These are phyloP conservation scores for Otolemur crassicaudatus DNA, from an alignment of 2,797 vertebrate species.

Conservation along the genomic window DNA sequence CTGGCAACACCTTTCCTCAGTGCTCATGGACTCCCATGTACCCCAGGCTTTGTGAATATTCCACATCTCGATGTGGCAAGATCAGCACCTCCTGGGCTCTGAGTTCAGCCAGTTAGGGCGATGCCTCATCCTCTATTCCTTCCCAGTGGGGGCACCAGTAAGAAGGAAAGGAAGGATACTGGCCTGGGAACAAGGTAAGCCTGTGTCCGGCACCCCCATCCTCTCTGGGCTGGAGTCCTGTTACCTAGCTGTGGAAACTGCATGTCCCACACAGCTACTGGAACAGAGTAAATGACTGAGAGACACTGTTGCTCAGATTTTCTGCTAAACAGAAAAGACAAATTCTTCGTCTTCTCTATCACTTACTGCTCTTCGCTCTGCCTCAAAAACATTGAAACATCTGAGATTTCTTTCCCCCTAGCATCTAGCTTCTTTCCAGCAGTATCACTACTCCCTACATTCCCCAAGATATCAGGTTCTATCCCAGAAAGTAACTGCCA, in stretches of 20 bases:
- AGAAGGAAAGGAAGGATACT: not conserved
- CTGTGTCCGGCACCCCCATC: rapidly evolving
- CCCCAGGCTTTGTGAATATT: not conserved
- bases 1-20: not conserved
- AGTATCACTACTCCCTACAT: not conserved
- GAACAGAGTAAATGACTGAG: not conserved
- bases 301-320: not conserved
- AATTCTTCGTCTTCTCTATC: not conserved
- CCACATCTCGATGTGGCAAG: not conserved
- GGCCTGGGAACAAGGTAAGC: not conserved
- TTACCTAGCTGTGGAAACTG: not conserved
- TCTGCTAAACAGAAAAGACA: not conserved
- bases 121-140: not conserved
- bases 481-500: not conserved
- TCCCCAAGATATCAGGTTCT: not conserved
- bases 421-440: not conserved
- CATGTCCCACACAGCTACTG: not conserved
- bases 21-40: not conserved
- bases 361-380: not conserved
- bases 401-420: not conserved
- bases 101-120: not conserved
- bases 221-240: not conserved
- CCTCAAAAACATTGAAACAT: not conserved
- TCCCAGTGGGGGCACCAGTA: not conserved
- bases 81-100: not conserved